phyloP scores from a whole-genome alignment of 2,888 invertebrate genomes.

The Halictus quadricinctus region DNA sequence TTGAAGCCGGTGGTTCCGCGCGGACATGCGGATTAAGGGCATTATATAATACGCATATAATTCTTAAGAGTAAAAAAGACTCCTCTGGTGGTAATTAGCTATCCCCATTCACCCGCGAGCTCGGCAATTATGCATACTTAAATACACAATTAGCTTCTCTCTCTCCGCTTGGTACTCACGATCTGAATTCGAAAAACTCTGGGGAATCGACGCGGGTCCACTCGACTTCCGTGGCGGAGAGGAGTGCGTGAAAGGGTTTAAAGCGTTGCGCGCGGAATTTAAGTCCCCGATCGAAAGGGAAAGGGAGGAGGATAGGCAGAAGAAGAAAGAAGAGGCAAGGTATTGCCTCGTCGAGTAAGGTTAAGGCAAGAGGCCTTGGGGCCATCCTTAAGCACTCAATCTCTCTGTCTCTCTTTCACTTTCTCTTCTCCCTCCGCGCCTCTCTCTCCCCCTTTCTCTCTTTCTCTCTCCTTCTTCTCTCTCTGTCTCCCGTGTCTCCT shows the following conservation, averaged over 20 bases:
- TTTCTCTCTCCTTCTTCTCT: slow-evolving; percentile 16
- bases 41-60: slow-evolving; percentile 56
- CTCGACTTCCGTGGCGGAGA: slow-evolving; percentile 58
- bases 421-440: background rate
- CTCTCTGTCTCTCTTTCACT: slow-evolving; percentile 40
- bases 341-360: slow-evolving; percentile 59
- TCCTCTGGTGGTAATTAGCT: slow-evolving; percentile 54
- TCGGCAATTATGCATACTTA: slow-evolving; percentile 63
- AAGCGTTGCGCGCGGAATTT: slow-evolving; percentile 50
- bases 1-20: slow-evolving; percentile 18
- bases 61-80: slow-evolving; percentile 46
- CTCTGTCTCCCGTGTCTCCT: slow-evolving; percentile 13
- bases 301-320: slow-evolving; percentile 30
- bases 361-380: slow-evolving; percentile 62
- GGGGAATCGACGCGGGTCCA: slow-evolving; percentile 60
- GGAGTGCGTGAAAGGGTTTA: slow-evolving; percentile 59
- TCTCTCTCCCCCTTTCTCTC: background rate
- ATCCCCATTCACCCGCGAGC: slow-evolving; percentile 55
- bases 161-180: slow-evolving; percentile 45
- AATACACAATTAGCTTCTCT: slow-evolving; percentile 64
- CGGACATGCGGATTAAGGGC: slow-evolving; percentile 34
- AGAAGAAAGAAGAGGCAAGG: slow-evolving; percentile 45
- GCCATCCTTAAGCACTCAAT: slow-evolving; percentile 62
- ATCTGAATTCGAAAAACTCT: slow-evolving; percentile 62
- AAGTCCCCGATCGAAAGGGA: slow-evolving; percentile 51